Conservation (phyloP, 2,888 invertebrate species). For the Apodemia zela region DNA sequence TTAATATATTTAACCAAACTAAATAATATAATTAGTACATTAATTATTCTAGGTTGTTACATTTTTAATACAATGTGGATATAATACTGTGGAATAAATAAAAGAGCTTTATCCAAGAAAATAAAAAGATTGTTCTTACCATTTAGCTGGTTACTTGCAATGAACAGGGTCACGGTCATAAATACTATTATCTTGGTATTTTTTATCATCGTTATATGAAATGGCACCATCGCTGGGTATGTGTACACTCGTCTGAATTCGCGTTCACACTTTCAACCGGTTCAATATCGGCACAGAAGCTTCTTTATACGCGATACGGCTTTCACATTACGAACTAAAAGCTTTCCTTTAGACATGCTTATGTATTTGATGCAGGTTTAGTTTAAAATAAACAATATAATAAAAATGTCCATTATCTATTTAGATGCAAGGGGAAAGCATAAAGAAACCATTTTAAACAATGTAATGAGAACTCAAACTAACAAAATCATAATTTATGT, state of each 20-base stretch:
- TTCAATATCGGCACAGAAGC: conserved; percentile 23
- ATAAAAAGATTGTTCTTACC: neutral
- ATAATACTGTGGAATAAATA: no score
- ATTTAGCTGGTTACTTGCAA: conserved; percentile 1
- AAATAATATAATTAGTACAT: no score
- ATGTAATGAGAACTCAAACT: no score
- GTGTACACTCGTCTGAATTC: conserved; percentile 44
- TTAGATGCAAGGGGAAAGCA: no score
- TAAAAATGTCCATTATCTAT: no score
- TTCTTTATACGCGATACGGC: conserved; percentile 30
- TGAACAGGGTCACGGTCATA: conserved; percentile 1
- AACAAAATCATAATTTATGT: no score
- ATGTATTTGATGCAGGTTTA: conserved; percentile 6
- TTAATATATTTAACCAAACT: no score
- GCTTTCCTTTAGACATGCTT: conserved; percentile 16
- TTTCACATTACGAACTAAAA: conserved; percentile 48
- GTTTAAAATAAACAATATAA: conserved; percentile 22
- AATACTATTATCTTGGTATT: conserved; percentile 6
- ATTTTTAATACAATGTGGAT: no score
- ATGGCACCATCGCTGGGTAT: conserved; percentile 50
- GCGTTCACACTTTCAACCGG: conserved; percentile 34
- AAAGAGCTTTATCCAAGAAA: no score
- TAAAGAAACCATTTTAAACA: no score
- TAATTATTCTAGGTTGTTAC: no score
- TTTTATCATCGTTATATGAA: conserved; percentile 34